Evolutionary conservation across 1,140 invertebrate species (phyloP), one percentile per base, ranked within the genome.

Genomic region (Camponotus vicinus): DNA sequence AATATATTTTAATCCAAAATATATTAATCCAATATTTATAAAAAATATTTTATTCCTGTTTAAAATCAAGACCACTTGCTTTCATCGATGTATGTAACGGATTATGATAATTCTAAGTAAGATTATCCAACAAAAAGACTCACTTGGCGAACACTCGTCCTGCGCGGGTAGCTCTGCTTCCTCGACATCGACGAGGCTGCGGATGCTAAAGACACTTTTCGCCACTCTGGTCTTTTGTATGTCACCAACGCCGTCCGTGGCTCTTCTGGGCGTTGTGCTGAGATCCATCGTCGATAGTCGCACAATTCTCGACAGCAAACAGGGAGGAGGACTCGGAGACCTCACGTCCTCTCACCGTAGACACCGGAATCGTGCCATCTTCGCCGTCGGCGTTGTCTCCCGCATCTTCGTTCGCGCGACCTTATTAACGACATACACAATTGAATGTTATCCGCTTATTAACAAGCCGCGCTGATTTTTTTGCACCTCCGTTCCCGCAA

Each of bases 191-290:
- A 96, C 96, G 40, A 96, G 91, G 87, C 95, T 96, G 8, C 96
- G 92, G 63, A 96, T 96, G 59, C 95, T 96, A 91, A 96, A 96
- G 18, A 96, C 95, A 70, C 95, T 96, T 82, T 96, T 96, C 9
- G 96, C 96, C 2, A 95, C 94, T 6, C 96, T 91, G 5, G 95
- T 94, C 89, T 96, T 96, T 73, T 93, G 92, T 59, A 94, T 61
- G 64, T 95, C 94, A 49, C 89, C 88, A 42, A 92, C 90, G 80
- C 91, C 90, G 73, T 93, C 93, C 69, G 92, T 6, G 11, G 92
- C 71, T 89, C 89, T 92, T 76, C 94, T 92, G 13, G 93, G 92
- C 52, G 94, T 94, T 57, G 94, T 95, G 80, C 94, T 95, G 45
- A 95, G 90, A 86, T 95, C 95, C 94, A 95, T 94, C 45, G 57